Conservation (phyloP, 2,888 invertebrate species). For the Leptothorax acervorum region DNA sequence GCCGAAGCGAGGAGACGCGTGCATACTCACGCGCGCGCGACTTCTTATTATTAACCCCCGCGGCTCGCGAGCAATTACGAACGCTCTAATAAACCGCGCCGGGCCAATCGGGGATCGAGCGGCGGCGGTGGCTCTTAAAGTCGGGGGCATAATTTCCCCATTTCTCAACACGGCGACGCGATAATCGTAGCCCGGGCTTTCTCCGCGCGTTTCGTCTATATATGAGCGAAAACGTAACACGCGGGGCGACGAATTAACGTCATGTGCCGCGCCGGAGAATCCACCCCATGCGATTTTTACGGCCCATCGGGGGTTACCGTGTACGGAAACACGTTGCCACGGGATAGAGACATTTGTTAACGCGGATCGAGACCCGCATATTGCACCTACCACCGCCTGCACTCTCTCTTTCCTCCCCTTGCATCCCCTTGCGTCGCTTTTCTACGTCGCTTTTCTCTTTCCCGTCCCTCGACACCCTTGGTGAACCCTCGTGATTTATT, state of each 20-base stretch:
- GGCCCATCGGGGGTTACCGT: slow-evolving; percentile 71
- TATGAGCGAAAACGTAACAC: slow-evolving; percentile 22
- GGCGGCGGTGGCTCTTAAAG: slow-evolving; percentile 6
- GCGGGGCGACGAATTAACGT: slow-evolving; percentile 63
- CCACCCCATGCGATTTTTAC: slow-evolving; percentile 78
- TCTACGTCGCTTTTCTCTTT: slow-evolving; percentile 15
- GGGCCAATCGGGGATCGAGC: slow-evolving; percentile 47
- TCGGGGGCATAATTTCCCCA: slow-evolving; percentile 67
- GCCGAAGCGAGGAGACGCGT: background rate
- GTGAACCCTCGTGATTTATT: slow-evolving; percentile 82
- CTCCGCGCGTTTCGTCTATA: slow-evolving; percentile 32
- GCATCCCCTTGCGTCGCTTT: slow-evolving; percentile 11
- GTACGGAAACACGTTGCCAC: slow-evolving; percentile 67
- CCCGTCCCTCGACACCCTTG: slow-evolving; percentile 57
- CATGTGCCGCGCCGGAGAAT: slow-evolving; percentile 63
- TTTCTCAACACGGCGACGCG: slow-evolving; percentile 67
- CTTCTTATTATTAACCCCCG: slow-evolving; percentile 51
- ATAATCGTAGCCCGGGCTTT: slow-evolving; percentile 61
- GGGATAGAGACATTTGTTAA: slow-evolving; percentile 84
- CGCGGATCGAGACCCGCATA: slow-evolving; percentile 77
- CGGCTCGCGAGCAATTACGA: slow-evolving; percentile 41
- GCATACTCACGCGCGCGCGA: slow-evolving; percentile 9
- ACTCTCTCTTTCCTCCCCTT: slow-evolving; percentile 49
- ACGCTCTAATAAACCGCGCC: slow-evolving; percentile 42
- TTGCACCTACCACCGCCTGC: slow-evolving; percentile 68